Conservation (phyloP, 2,888 invertebrate genomes). For the Amphipyra tragopoginis region DNA sequence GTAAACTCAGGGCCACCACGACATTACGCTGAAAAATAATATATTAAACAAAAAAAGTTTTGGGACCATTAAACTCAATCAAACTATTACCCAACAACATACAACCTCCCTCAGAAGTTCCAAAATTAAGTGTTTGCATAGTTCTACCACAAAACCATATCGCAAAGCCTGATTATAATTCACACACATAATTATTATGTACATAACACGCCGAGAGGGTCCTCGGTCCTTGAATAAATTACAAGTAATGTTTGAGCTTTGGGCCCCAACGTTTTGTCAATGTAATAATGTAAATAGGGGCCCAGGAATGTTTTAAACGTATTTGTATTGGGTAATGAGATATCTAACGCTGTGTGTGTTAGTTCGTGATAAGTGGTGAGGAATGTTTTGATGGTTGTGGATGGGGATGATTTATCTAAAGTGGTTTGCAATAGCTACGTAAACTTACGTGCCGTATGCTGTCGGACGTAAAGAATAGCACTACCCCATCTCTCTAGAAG, state of each 20-base stretch:
- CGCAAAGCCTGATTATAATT: constrained; percentile 46
- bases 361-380: constrained; percentile 12
- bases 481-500: too few relatives aligned
- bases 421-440: too few relatives aligned
- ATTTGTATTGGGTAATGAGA: constrained; percentile 52
- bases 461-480: too few relatives aligned
- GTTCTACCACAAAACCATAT: constrained; percentile 22
- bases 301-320: constrained; percentile 38
- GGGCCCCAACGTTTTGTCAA: constrained; percentile 53
- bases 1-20: too few relatives aligned
- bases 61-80: too few relatives aligned
- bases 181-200: constrained; percentile 50
- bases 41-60: too few relatives aligned
- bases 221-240: constrained; percentile 52
- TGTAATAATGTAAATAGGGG: constrained; percentile 56
- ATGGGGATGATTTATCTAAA: neutral
- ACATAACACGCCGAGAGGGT: constrained; percentile 39
- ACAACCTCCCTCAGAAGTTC: neutral
- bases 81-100: too few relatives aligned
- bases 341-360: constrained; percentile 28
- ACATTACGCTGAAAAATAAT: too few relatives aligned
- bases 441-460: too few relatives aligned
- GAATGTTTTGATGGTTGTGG: neutral
- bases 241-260: constrained; percentile 42
- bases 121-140: constrained; percentile 12